Evolutionary conservation across 1,140 invertebrate genomes (phyloP).

Genomic region (Megathymus violae): DNA sequence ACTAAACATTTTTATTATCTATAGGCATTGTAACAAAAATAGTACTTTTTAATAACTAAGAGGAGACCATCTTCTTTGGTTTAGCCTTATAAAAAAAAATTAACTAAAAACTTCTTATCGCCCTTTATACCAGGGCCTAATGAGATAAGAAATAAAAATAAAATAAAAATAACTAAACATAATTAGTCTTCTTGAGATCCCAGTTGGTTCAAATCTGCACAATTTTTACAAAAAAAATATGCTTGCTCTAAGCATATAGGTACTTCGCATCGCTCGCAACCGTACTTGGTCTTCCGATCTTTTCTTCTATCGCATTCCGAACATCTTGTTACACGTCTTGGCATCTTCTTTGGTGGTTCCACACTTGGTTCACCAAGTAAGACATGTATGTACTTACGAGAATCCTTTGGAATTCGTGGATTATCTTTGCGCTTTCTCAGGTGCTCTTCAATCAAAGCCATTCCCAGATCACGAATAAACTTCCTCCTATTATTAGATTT

Average conservation of each 20-base stretch:
- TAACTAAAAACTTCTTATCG: slow-evolving; percentile 13
- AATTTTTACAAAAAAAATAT: slow-evolving; percentile 34
- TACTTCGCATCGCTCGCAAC: slow-evolving; percentile 12
- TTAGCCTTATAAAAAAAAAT: slow-evolving; percentile 14
- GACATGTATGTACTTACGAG: slow-evolving; percentile 11
- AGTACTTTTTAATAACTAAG: slow-evolving; percentile 15
- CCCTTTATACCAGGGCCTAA: slow-evolving; percentile 3
- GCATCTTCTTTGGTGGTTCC: slow-evolving; percentile 23
- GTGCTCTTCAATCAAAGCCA: slow-evolving; percentile 25
- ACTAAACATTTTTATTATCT: slow-evolving; percentile 7
- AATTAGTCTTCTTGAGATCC: not conserved
- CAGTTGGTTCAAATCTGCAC: slow-evolving; percentile 21
- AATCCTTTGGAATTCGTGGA: slow-evolving; percentile 20
- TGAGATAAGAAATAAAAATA: slow-evolving; percentile 11
- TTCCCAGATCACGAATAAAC: slow-evolving; percentile 8
- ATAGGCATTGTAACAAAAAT: slow-evolving; percentile 19
- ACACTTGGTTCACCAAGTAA: slow-evolving; percentile 12
- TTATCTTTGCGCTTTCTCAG: slow-evolving; percentile 14
- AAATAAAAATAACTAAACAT: not conserved
- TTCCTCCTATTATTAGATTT: too few species aligned
- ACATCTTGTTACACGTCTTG: slow-evolving; percentile 14
- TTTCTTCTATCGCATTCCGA: slow-evolving; percentile 15
- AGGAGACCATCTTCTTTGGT: slow-evolving; percentile 15
- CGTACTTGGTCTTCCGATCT: slow-evolving; percentile 33
- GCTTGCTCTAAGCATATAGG: slow-evolving; percentile 32